phyloP scores from a whole-genome alignment of 2,888 invertebrate genomes.

The Phyllotreta striolata region DNA sequence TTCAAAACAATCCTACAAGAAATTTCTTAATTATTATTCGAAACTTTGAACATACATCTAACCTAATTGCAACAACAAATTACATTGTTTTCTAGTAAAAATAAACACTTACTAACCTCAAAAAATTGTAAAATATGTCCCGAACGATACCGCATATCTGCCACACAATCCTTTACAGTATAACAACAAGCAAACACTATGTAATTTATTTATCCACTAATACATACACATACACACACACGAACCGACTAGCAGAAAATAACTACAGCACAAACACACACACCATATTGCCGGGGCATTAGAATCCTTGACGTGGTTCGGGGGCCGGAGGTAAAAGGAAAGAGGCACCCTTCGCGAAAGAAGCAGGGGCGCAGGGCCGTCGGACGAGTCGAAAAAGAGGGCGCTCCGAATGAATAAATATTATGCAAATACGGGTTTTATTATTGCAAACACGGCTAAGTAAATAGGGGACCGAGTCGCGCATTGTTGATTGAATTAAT shows the following conservation, averaged over 20 bases:
- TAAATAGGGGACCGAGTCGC: not conserved
- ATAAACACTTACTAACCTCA: no score
- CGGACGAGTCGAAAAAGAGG: constrained; percentile 24
- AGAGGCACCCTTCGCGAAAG: constrained; percentile 22
- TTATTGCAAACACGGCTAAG: not conserved
- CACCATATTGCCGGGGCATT: constrained; percentile 2
- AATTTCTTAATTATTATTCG: no score
- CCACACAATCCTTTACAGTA: not conserved
- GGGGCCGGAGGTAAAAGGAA: constrained; percentile 4
- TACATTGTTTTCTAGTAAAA: no score
- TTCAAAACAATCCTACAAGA: no score
- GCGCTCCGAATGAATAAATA: constrained; percentile 7
- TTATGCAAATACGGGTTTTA: constrained; percentile 6
- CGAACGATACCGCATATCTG: not conserved
- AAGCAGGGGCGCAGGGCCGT: constrained; percentile 27
- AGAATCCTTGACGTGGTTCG: constrained; percentile 1
- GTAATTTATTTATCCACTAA: constrained; percentile 1
- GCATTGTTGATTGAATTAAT: no score
- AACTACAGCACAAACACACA: constrained; percentile 18
- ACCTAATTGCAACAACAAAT: no score
- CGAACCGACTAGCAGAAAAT: constrained; percentile 17
- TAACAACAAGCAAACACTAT: not conserved
- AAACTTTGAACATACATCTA: no score
- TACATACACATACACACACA: not conserved
- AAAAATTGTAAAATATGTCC: not conserved